Base-by-base conservation (phyloP, 92 coral and sea anemone species). In the Bergia puertoricense region DNA sequence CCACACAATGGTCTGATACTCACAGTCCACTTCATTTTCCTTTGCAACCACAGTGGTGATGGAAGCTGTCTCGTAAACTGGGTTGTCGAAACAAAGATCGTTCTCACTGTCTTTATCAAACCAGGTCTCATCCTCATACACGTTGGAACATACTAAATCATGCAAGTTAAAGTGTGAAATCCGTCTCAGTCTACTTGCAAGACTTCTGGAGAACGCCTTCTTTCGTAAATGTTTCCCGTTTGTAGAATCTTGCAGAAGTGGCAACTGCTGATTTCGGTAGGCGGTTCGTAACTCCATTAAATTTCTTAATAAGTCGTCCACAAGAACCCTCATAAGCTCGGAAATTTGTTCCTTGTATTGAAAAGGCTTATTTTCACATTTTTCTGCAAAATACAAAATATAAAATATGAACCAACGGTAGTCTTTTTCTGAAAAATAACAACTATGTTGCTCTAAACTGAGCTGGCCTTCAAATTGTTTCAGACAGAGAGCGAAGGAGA, bases 341-440 rank as follows among this genome's bases (percentile, higher is more conserved):
- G 74, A 42, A 7, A 84, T 45, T 84, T 84, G 45, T 71, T 71
- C 44, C 87, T 84, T 84, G 79, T 84, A 56, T 43, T 84, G 87
- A 84, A 69, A 84, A 46, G 42, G 68, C 44, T 18, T 37, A 30
- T 30, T 46, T 46, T 71, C 67, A 18, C 45, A 14, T 6, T 82
- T 23, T 82, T 80, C 85, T 81, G 74, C 66, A 46, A 83, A 82
- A 30, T 62, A 57, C 5, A 69, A 65, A 14, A 46, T 45, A 30
- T 30, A 30, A 30, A 30, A 30, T 6, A 20, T 78, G 2, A 78
- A 44, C 23, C 39, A 16, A 38, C 48, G 62, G 59, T 54, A 10
- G 14, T 1, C 2, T 54, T 10, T 1, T 10, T 10, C 16, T 54
- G 16, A 18, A 54, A 54, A 54, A 54, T 3, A 54, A 54, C 16